These are phyloP conservation scores for Augochlorella aurata DNA, from an alignment of 2,888 invertebrate genomes.

Conservation along the genomic window DNA sequence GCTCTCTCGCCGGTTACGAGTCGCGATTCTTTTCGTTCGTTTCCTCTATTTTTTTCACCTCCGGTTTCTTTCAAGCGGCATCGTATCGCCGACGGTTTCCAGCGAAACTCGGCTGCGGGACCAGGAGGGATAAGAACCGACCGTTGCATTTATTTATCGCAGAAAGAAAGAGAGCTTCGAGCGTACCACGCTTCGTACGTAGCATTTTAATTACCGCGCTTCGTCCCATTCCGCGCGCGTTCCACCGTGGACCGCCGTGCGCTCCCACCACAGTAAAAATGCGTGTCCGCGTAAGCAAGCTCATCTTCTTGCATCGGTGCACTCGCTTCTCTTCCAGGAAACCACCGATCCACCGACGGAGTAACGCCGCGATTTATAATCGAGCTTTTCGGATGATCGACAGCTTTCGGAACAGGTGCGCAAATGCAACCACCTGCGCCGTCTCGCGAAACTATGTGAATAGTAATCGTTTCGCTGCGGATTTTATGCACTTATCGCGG, in stretches of 20 bases:
- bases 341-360: not conserved
- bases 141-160: slow-evolving; percentile 51
- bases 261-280: slow-evolving; percentile 37
- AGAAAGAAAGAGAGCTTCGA: slow-evolving; percentile 51
- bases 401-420: not conserved
- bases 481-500: no score
- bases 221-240: slow-evolving; percentile 51
- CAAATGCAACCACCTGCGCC: not conserved
- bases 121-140: slow-evolving; percentile 35
- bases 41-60: slow-evolving; percentile 28
- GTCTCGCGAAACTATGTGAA: no score
- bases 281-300: slow-evolving; percentile 37
- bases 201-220: slow-evolving; percentile 62
- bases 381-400: slow-evolving; percentile 13
- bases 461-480: no score
- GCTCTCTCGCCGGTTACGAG: slow-evolving; percentile 59
- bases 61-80: slow-evolving; percentile 30
- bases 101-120: slow-evolving; percentile 43
- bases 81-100: slow-evolving; percentile 41
- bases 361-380: not conserved
- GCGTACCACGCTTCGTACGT: slow-evolving; percentile 49
- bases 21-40: slow-evolving; percentile 47
- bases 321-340: slow-evolving; percentile 42
- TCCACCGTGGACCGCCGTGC: slow-evolving; percentile 39
- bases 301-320: slow-evolving; percentile 38